phyloP scores from a whole-genome alignment of 2,797 vertebrate species.

The Rhynchonycteris naso region DNA sequence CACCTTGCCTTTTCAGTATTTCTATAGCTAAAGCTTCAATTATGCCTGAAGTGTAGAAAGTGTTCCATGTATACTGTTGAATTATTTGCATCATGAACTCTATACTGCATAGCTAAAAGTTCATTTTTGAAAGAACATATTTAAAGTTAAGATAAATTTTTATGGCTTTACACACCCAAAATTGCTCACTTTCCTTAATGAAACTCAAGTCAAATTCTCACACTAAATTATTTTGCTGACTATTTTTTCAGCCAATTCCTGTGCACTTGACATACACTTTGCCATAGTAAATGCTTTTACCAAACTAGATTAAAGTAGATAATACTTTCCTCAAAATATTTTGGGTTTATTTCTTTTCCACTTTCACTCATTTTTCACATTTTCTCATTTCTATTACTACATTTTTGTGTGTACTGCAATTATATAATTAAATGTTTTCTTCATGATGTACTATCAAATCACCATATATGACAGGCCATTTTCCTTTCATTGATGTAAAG shows the following conservation, averaged over 20 bases:
- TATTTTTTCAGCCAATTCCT: not conserved
- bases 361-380: not conserved
- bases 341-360: not conserved
- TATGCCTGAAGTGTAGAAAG: not conserved
- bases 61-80: not conserved
- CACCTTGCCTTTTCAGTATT: not conserved
- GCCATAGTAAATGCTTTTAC: not conserved
- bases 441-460: not conserved
- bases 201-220: constrained; percentile 14
- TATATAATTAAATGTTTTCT: not conserved
- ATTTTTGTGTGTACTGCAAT: not conserved
- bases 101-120: not conserved
- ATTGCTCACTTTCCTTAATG: not conserved
- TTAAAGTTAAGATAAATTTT: not conserved
- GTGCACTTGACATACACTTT: not conserved
- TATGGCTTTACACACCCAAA: not conserved
- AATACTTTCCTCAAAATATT: not conserved
- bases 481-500: not conserved
- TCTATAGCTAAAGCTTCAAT: not conserved
- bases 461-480: not conserved
- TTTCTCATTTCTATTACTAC: not conserved
- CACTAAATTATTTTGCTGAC: not conserved
- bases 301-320: not conserved
- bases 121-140: not conserved
- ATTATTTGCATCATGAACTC: not conserved